Conservation (phyloP, 2,113 vertebrate genomes). For the Arenaria interpres region DNA sequence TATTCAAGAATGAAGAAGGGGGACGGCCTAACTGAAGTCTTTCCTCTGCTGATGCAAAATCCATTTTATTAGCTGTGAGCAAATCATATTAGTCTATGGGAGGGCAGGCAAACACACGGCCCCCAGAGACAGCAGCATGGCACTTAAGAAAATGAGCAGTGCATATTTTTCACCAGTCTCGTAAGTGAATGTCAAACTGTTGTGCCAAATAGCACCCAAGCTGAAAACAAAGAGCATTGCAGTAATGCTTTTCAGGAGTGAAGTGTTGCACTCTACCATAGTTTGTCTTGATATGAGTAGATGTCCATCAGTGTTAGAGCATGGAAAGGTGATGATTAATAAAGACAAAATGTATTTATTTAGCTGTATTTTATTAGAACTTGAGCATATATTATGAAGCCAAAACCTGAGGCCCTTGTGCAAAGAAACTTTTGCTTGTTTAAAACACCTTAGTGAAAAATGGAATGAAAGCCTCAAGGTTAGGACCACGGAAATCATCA, state of each 20-base stretch:
- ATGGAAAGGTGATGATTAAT: background rate
- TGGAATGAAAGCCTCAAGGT: background rate
- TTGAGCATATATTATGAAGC: background rate
- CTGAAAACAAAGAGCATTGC: slow-evolving; percentile 3
- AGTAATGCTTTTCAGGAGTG: background rate
- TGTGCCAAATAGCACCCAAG: slow-evolving; percentile 16
- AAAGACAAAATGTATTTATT: background rate
- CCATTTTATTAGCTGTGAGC: slow-evolving; percentile 5
- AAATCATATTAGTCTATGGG: slow-evolving; percentile 16
- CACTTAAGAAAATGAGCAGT: slow-evolving; percentile 62
- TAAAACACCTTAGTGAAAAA: background rate
- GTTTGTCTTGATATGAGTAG: background rate
- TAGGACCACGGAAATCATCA: background rate
- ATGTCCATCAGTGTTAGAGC: background rate
- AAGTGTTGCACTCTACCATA: background rate
- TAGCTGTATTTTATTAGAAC: background rate
- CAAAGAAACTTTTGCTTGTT: background rate
- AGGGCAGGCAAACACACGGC: background rate
- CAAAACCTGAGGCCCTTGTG: background rate
- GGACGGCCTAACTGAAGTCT: background rate
- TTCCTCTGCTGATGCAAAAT: background rate
- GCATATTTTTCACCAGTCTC: slow-evolving; percentile 31
- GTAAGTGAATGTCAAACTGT: slow-evolving; percentile 27
- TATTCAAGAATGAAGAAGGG: background rate
- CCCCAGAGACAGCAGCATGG: slow-evolving; percentile 2